Conservation (phyloP, 92 coral and sea anemone genomes). For the Epizoanthus scotinus region DNA sequence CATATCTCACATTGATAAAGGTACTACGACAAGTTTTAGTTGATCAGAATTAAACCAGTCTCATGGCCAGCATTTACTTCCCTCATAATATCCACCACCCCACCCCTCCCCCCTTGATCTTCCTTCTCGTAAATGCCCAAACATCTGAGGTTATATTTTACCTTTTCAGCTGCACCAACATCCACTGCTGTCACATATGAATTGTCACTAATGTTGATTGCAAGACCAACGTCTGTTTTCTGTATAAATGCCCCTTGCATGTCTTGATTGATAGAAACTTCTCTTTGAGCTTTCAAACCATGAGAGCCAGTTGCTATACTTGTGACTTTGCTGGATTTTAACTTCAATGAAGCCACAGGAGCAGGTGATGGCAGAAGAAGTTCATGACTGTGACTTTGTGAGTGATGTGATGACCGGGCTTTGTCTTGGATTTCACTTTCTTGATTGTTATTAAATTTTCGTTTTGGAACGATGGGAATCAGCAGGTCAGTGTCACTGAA, state of each 20-base stretch:
- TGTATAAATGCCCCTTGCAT: background rate
- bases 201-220: background rate
- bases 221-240: conserved; percentile 9
- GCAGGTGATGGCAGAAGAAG: background rate
- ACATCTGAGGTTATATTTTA: background rate
- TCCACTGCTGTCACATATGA: background rate
- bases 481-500: conserved; percentile 8
- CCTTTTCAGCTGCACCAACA: conserved; percentile 16
- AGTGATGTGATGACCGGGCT: background rate
- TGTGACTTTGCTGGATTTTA: background rate
- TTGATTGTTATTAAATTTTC: conserved; percentile 1
- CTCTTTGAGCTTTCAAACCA: conserved; percentile 16
- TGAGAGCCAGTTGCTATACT: conserved; percentile 11
- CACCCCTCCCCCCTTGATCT: background rate
- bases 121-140: background rate
- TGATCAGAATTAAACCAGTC: too few relatives aligned
- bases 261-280: conserved; percentile 4
- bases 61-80: too few relatives aligned
- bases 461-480: background rate
- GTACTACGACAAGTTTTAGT: too few relatives aligned
- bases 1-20: too few relatives aligned
- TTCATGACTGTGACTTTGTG: background rate
- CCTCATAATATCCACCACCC: background rate
- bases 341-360: conserved; percentile 17
- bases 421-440: background rate